Conservation (phyloP, 2,113 vertebrate species). For the Nycticorax nycticorax region DNA sequence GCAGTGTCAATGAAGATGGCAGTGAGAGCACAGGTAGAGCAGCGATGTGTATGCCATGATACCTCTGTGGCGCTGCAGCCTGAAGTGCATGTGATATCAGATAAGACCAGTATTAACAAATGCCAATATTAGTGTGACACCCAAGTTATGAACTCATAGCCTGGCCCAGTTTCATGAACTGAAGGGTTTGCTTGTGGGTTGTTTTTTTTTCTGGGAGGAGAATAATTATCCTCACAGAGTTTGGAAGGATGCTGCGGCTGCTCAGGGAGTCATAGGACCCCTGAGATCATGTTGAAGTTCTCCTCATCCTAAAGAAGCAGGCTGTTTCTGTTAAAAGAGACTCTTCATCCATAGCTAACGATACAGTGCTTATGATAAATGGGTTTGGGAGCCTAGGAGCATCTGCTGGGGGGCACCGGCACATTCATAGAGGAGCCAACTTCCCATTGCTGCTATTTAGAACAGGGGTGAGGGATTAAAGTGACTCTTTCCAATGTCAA, state of each 20-base stretch:
- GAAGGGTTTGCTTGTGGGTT: accelerated
- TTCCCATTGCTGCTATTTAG: neutral
- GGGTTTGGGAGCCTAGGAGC: neutral
- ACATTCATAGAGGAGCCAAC: neutral
- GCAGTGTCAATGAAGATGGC: neutral
- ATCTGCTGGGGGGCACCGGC: neutral
- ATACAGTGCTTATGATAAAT: neutral
- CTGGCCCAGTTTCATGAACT: neutral
- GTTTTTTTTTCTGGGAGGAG: neutral
- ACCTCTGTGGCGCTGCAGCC: neutral
- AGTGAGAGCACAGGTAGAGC: neutral
- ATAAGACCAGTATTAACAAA: neutral
- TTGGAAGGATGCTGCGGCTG: neutral
- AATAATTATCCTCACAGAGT: too few species aligned
- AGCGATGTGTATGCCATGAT: neutral
- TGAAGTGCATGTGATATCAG: neutral
- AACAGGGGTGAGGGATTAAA: neutral
- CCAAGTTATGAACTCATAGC: too few species aligned
- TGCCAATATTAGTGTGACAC: too few species aligned
- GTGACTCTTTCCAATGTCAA: neutral
- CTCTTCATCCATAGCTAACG: neutral
- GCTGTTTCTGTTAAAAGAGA: neutral
- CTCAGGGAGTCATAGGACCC: too few species aligned
- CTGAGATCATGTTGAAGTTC: accelerated
- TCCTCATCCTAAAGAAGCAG: neutral